phyloP scores from a whole-genome alignment of 2,888 invertebrate genomes.

The Xanthorhoe spadicearia region DNA sequence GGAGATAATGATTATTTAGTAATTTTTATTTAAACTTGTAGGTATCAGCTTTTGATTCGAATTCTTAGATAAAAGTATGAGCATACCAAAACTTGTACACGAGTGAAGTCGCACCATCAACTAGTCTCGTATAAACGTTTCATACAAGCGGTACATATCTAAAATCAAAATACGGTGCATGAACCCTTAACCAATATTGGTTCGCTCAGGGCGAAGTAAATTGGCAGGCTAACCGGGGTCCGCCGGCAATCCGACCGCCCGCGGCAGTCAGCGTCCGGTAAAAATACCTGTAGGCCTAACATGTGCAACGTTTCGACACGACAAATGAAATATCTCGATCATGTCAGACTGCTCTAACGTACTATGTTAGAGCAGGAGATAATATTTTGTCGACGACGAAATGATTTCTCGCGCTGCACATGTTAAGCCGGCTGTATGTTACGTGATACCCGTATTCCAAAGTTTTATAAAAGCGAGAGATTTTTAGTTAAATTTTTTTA shows the following conservation, averaged over 20 bases:
- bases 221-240: slow-evolving; percentile 47
- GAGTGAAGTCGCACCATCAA: background rate
- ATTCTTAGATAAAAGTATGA: too few species aligned
- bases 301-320: too few species aligned
- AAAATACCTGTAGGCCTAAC: slow-evolving; percentile 41
- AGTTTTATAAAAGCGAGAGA: background rate
- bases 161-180: slow-evolving; percentile 44
- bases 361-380: too few species aligned
- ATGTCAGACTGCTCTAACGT: too few species aligned
- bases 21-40: too few species aligned
- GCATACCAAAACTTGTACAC: background rate
- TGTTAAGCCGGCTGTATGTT: too few species aligned
- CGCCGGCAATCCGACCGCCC: slow-evolving; percentile 35
- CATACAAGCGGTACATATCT: slow-evolving; percentile 26
- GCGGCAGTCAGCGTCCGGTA: slow-evolving; percentile 39
- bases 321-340: too few species aligned
- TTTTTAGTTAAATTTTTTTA: too few species aligned
- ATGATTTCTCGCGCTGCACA: too few species aligned
- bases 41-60: too few species aligned
- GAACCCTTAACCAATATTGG: slow-evolving; percentile 46
- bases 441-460: slow-evolving; percentile 16
- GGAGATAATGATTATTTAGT: too few species aligned
- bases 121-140: slow-evolving; percentile 28
- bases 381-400: too few species aligned
- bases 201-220: slow-evolving; percentile 45